Evolutionary conservation across 2,113 vertebrate species (phyloP).

Genomic region (Tetraodon nigroviridis): DNA sequence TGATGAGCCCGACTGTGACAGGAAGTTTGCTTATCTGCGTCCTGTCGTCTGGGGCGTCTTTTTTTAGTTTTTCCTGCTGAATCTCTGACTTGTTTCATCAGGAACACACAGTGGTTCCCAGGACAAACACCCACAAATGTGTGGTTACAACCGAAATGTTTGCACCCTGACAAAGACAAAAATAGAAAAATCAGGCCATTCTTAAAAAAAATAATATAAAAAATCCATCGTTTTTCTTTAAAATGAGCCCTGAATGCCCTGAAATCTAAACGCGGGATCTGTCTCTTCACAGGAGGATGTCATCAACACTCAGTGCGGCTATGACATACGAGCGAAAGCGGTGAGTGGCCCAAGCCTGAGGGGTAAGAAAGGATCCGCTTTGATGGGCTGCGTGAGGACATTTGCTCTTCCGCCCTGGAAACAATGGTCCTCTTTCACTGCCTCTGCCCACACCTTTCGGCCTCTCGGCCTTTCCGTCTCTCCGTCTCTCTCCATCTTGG

Average conservation of each 20-base stretch:
- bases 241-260: no score
- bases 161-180: no score
- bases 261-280: background rate
- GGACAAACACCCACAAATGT: no score
- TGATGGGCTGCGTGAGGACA: slow-evolving; percentile 48
- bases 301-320: slow-evolving; percentile 99
- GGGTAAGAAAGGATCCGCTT: slow-evolving; percentile 4
- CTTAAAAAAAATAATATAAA: no score
- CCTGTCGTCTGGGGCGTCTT: slow-evolving; percentile 35
- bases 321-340: slow-evolving; percentile 91
- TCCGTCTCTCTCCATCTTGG: slow-evolving; percentile 13
- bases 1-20: slow-evolving; percentile 14
- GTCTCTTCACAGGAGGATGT: slow-evolving; percentile 86
- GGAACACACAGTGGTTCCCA: no score
- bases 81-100: background rate
- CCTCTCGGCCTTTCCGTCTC: no score
- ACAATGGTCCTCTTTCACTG: slow-evolving; percentile 44
- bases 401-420: slow-evolving; percentile 39
- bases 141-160: no score
- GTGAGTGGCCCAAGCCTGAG: slow-evolving; percentile 74
- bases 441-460: slow-evolving; percentile 3
- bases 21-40: slow-evolving; percentile 44
- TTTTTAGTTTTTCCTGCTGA: background rate
- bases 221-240: no score
- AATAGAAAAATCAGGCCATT: no score